These are phyloP conservation scores for Tympanuchus pallidicinctus DNA, from an alignment of 2,113 vertebrate species.

Conservation along the genomic window DNA sequence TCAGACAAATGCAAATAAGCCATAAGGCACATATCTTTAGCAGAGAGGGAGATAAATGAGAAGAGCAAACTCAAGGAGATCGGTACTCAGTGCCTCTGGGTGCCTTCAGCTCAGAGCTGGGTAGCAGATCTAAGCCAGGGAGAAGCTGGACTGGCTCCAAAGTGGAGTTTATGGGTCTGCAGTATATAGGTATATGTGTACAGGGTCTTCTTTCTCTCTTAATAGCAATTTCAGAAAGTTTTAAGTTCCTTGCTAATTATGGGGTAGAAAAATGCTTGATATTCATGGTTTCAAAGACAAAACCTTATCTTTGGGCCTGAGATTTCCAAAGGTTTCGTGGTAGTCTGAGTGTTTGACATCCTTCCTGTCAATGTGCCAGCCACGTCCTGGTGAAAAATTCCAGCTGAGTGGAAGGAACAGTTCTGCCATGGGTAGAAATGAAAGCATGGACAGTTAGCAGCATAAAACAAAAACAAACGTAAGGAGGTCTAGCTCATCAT, in stretches of 20 bases:
- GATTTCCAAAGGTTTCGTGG: background rate
- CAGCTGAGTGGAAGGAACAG: background rate
- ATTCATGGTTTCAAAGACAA: background rate
- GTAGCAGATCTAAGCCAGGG: background rate
- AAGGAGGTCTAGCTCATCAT: background rate
- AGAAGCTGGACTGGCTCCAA: background rate
- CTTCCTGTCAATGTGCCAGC: fast-evolving
- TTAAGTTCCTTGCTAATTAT: background rate
- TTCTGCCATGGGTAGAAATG: background rate
- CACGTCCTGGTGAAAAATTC: background rate
- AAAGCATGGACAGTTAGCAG: background rate
- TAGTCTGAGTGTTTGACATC: background rate
- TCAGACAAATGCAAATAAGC: slow-evolving; percentile 65
- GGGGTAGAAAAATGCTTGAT: background rate
- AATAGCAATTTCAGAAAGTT: background rate
- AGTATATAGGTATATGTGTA: fast-evolving
- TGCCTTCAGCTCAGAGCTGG: background rate
- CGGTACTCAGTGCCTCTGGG: background rate
- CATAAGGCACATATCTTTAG: slow-evolving; percentile 23
- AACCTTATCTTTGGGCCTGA: background rate
- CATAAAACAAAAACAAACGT: background rate
- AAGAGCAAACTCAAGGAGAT: slow-evolving; percentile 67
- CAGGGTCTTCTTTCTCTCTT: background rate
- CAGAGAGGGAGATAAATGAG: background rate
- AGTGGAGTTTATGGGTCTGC: background rate